Evolutionary conservation across 30 jellyfish, hydroid and myxozoan genomes (phyloP), one percentile per base, ranked within the genome.

Genomic region (Aurelia aurita complex sp. Pacific): DNA sequence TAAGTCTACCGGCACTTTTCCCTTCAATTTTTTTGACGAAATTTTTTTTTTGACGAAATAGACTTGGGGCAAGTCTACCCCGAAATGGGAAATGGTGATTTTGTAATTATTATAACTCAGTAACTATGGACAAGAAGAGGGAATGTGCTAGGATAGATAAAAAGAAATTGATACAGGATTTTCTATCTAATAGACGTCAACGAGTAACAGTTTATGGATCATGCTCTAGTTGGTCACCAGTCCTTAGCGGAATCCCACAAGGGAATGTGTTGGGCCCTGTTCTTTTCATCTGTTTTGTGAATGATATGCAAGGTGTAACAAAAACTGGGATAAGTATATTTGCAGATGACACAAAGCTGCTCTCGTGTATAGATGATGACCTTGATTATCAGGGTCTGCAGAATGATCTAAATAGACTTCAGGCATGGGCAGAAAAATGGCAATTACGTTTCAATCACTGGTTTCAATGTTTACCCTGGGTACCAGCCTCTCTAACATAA

Each of bases 271-370:
- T 11, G 67, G 67, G 67, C 67, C 67, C 67, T 55, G 16, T 55
- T 55, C 13, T 55, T 55, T 55, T 55, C 67, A 55, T 55, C 13
- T 55, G 67, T 55, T 55, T 11, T 55, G 67, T 55, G 67, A 55
- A 55, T 55, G 67, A 55, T 55, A 55, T 55, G 67, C 67, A 13
- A 55, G 67, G 17, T 55, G 67, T 55, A 17, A 55, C 17, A 55
- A 55, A 55, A 55, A 55, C 13, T 55, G 67, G 67, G 67, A 55
- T 55, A 55, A 11, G 67, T 55, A 55, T 55, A 13, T 55, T 55
- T 55, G 67, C 67, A 17, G 67, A 55, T 55, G 67, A 55, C 67
- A 55, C 67, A 55, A 55, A 55, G 67, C 16, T 55, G 67, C 17
- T 55, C 67, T 55, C 67, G 17, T 11, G 67, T 55, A 55, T 55